Conservation (phyloP, 2,888 invertebrate genomes). For the Xanthia icteritia region DNA sequence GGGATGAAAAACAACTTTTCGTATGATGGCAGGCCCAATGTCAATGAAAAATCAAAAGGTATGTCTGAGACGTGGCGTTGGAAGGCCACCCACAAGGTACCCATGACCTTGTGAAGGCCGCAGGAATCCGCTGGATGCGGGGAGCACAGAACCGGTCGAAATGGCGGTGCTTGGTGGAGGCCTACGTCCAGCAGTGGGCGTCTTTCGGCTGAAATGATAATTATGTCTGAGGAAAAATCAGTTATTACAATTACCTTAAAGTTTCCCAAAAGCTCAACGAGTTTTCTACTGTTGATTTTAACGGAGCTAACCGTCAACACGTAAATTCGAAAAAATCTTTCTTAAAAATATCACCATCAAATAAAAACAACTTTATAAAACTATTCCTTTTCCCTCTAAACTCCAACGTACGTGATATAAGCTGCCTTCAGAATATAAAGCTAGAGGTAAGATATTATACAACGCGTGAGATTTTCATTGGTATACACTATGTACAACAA, state of each 20-base stretch:
- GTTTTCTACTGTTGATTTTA: neutral
- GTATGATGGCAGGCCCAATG: too few species aligned
- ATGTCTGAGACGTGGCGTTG: too few species aligned
- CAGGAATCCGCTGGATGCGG: too few species aligned
- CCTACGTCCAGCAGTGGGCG: too few species aligned
- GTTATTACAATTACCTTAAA: neutral
- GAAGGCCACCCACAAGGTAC: too few species aligned
- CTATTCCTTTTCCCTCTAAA: slow-evolving; percentile 5
- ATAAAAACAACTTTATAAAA: slow-evolving; percentile 13
- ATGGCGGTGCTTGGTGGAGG: too few species aligned
- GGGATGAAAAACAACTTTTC: too few species aligned
- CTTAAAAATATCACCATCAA: neutral
- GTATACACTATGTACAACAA: neutral
- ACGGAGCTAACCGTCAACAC: too few species aligned
- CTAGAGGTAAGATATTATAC: slow-evolving; percentile 30
- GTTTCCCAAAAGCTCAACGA: neutral
- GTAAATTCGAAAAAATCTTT: neutral
- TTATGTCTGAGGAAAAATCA: neutral
- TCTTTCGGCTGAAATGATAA: too few species aligned
- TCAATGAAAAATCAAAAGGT: too few species aligned
- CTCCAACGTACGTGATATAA: slow-evolving; percentile 29
- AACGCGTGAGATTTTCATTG: slow-evolving; percentile 22
- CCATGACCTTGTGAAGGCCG: too few species aligned
- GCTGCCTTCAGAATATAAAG: slow-evolving; percentile 31
- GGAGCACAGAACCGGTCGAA: too few species aligned